A percentile compares a stretch with the other conserved stretches of the same genome.
These are phyloP conservation scores for Hippopotamyrus pictus DNA, from an alignment of 2,797 vertebrate species.

Conservation along the genomic window DNA sequence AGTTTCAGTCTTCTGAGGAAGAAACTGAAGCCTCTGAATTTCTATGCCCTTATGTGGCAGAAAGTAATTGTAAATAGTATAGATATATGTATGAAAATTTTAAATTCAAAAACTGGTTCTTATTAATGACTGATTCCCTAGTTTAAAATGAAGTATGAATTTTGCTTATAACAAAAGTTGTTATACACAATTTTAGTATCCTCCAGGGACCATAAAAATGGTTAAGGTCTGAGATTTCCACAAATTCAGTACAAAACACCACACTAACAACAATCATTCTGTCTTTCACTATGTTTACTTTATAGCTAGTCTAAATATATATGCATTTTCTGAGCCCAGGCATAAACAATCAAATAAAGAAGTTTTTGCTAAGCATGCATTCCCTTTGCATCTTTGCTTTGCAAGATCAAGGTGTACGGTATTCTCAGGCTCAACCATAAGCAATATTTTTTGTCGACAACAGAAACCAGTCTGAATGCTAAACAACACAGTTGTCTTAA, in stretches of 20 bases:
- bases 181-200: not conserved
- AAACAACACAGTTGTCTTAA: conserved; percentile 15
- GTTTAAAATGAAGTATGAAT: not conserved
- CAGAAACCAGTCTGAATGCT: conserved; percentile 19
- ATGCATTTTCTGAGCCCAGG: not conserved
- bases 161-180: not conserved
- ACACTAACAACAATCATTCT: not conserved
- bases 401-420: conserved; percentile 8
- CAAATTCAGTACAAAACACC: not conserved
- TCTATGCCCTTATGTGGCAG: not conserved
- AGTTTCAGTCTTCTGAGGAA: not conserved
- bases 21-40: not conserved
- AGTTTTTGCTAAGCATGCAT: not conserved
- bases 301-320: not conserved
- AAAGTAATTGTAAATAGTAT: not conserved
- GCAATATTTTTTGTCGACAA: not conserved
- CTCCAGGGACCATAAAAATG: conserved; percentile 6
- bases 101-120: not conserved
- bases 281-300: not conserved
- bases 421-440: not conserved
- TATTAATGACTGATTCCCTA: not conserved
- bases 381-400: not conserved
- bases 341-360: not conserved
- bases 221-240: not conserved
- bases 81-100: not conserved